Percentiles rank a stretch among this genome's conserved stretches.
phyloP scores from a whole-genome alignment of 2,888 invertebrate species.

The Apamea monoglypha region DNA sequence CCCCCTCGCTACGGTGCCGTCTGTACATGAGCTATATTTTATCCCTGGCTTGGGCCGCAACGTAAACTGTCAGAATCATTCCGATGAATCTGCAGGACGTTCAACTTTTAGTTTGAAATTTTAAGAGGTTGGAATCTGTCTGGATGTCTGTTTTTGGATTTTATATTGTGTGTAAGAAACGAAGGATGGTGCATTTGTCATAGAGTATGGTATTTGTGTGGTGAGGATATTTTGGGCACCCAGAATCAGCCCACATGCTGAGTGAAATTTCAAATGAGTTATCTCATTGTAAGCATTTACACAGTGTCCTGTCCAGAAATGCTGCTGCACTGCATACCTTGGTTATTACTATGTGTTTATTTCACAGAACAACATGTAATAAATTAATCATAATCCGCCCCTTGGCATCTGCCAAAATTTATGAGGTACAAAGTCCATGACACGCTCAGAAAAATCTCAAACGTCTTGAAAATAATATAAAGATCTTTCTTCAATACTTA shows the following conservation, averaged over 20 bases:
- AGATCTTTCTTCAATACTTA: slow-evolving; percentile 51
- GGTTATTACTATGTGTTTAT: slow-evolving; percentile 36
- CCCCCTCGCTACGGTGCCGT: slow-evolving; percentile 83
- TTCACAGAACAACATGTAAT: slow-evolving; percentile 29
- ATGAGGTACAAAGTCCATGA: slow-evolving; percentile 42
- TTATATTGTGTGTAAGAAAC: slow-evolving; percentile 26
- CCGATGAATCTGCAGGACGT: slow-evolving; percentile 84
- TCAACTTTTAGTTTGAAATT: slow-evolving; percentile 86
- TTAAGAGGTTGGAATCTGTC: slow-evolving; percentile 68
- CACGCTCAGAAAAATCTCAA: slow-evolving; percentile 30
- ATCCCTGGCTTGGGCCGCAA: slow-evolving; percentile 87
- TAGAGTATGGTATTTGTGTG: not conserved
- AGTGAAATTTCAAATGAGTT: slow-evolving; percentile 11
- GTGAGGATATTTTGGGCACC: slow-evolving; percentile 3
- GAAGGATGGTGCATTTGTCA: slow-evolving; percentile 19
- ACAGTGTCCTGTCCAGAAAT: slow-evolving; percentile 22
- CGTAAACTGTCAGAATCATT: slow-evolving; percentile 89
- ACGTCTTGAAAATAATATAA: slow-evolving; percentile 45
- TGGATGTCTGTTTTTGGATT: slow-evolving; percentile 62
- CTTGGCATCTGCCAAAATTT: slow-evolving; percentile 51
- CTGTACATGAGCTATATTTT: slow-evolving; percentile 89
- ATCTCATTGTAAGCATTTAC: slow-evolving; percentile 5
- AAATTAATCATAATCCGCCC: slow-evolving; percentile 52
- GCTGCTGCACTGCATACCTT: slow-evolving; percentile 24
- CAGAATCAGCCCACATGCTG: not conserved